Base-by-base conservation (phyloP, 2,888 invertebrate species). In the Sialis lutaria region DNA sequence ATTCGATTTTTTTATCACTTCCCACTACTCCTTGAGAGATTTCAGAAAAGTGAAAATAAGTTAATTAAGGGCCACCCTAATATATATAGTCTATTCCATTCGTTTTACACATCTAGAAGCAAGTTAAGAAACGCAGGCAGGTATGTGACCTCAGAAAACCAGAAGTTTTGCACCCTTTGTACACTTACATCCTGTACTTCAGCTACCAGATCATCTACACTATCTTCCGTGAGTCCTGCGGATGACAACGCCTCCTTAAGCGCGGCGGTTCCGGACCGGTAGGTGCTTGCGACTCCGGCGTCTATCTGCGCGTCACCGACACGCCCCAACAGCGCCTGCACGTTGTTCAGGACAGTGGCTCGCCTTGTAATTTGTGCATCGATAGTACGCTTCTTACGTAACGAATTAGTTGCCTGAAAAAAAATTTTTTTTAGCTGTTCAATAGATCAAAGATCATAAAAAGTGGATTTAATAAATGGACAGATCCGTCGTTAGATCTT, bases 161-260 rank as follows among this genome's bases (percentile, higher is more conserved):
- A n/a, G n/a, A n/a, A n/a, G n/a, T n/a, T n/a, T n/a, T n/a, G n/a
- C n/a, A n/a, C n/a, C 22, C 22, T 22, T 22, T 22, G 22, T 4
- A 50, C 42, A 48, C 51, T 58, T 57, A 82, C 81, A 56, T 86
- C 85, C 56, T 75, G 74, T 44, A 87, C 65, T 53, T 85, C 77
- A 40, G 79, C 73, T 70, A 87, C 77, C 0, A 84, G 75, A 53
- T 84, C 77, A 53, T 74, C 72, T 0, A 82, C 82, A 4, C 70
- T 67, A 45, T 82, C 79, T 55, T 82, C 80, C n/a, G 73, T 74
- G 1, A 86, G 59, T 1, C 75, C 78, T 2, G 70, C 70, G 5
- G 74, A 73, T 44, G 75, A 74, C 55, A 82, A 73, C 2, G 72
- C 71, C 3, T 66, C 67, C 56, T 82, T 80, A 59, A 88, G 68